Evolutionary conservation across 2,888 invertebrate genomes (phyloP).

Genomic region (Eristalinus sepulchralis): DNA sequence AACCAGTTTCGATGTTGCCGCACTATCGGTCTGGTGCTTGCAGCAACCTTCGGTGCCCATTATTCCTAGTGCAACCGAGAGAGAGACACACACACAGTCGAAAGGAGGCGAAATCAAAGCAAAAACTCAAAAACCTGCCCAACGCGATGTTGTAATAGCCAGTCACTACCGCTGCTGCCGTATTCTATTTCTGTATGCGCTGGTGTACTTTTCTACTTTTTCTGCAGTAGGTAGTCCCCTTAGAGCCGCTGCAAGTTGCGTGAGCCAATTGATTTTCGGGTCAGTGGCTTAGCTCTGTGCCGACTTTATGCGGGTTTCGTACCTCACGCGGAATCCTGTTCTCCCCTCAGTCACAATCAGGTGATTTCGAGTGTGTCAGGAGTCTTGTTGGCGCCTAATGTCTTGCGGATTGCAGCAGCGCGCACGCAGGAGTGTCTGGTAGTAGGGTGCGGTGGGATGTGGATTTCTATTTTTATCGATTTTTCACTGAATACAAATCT

Average conservation of each 20-base stretch:
- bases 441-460: constrained; percentile 25
- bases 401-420: constrained; percentile 8
- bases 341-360: background rate
- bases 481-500: constrained; percentile 52
- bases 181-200: constrained; percentile 39
- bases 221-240: background rate
- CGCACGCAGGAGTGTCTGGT: constrained; percentile 22
- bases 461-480: constrained; percentile 68
- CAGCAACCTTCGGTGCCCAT: constrained; percentile 67
- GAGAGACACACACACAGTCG: background rate
- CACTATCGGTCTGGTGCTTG: constrained; percentile 56
- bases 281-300: background rate
- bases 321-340: constrained; percentile 28
- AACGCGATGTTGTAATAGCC: constrained; percentile 39
- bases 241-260: constrained; percentile 7
- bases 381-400: constrained; percentile 33
- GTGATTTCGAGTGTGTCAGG: background rate
- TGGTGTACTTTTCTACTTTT: background rate
- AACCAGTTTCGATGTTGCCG: constrained; percentile 37
- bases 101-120: constrained; percentile 20
- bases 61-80: background rate
- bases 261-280: constrained; percentile 38
- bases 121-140: constrained; percentile 34
- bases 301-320: background rate
- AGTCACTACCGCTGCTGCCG: background rate